Evolutionary conservation across 1,140 invertebrate species (phyloP).

Genomic region (Aphelinus atriplicis): DNA sequence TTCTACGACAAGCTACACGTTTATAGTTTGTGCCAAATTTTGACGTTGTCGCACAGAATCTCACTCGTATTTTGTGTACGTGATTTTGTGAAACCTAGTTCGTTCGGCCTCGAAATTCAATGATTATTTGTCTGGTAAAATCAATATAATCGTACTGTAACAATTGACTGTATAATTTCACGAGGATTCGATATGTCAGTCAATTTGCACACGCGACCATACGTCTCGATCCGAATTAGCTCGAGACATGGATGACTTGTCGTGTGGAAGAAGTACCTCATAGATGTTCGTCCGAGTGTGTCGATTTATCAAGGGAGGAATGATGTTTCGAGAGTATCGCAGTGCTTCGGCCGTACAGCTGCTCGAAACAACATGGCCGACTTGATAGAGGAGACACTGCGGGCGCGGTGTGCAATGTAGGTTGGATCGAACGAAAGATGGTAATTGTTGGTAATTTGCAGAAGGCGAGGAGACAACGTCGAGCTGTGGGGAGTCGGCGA

Average conservation of each 20-base stretch:
- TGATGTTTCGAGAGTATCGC: no score
- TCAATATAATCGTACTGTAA: not conserved
- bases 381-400: not conserved
- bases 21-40: not conserved
- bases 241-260: not conserved
- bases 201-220: no score
- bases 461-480: slow-evolving; percentile 60
- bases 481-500: slow-evolving; percentile 46
- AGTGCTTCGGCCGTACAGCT: no score
- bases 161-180: slow-evolving; percentile 1
- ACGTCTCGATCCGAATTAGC: no score
- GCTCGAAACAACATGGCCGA: not conserved
- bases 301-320: no score
- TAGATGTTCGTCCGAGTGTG: not conserved
- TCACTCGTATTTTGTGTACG: not conserved
- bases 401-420: not conserved
- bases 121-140: no score
- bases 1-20: slow-evolving; percentile 34
- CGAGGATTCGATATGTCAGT: no score
- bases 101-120: no score
- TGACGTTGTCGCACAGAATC: slow-evolving; percentile 25
- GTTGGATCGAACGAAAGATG: no score
- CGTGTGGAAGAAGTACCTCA: slow-evolving; percentile 21
- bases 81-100: not conserved
- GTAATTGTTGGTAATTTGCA: slow-evolving; percentile 46